Evolutionary conservation across 2,113 vertebrate genomes (phyloP), one percentile per base, ranked within the genome.

Genomic region (Catharus minimus): DNA sequence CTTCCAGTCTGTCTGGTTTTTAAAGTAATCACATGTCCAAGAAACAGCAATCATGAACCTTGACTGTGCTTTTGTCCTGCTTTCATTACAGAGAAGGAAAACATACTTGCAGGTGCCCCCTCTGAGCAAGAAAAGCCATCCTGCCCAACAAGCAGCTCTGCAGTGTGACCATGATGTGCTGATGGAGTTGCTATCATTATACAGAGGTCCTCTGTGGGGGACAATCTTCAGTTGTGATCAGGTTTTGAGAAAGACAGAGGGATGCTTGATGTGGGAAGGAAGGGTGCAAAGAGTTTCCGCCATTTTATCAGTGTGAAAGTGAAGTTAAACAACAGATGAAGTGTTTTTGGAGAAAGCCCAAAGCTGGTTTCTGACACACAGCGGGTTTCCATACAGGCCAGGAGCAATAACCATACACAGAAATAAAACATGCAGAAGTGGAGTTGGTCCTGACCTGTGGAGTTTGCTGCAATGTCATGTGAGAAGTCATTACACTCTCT

Each of bases 221-320:
- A 97, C 95, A 96, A 50, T 96, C 98, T 98, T 98, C 97, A 95
- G 97, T 97, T 96, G 92, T 98, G 97, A 98, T 98, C 97, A 97
- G 97, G 96, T 97, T 98, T 95, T 97, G 97, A 98, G 94, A 96
- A 96, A 92, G 82, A 88, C 56, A 77, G 95, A 96, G 90, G 97
- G 93, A 97, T 52, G 64, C 71, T 97, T 95, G 95, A 91, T 94
- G 89, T 52, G 27, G 82, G 23, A 49, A 82, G 32, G 81, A 93
- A 80, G 79, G 32, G 86, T 67, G 72, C 58, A 88, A 93, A 93
- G 90, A 82, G 19, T 38, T 78, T 94, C 32, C 3, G 36, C 41
- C 61, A 89, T 96, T 96, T 96, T 91, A 86, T 53, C 52, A 56
- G 55, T 3, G 56, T 93, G 89, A 96, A 94, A 88, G 80, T 27